Conservation (phyloP, 23 tunicate genomes). For the Trididemnum nubilum region DNA sequence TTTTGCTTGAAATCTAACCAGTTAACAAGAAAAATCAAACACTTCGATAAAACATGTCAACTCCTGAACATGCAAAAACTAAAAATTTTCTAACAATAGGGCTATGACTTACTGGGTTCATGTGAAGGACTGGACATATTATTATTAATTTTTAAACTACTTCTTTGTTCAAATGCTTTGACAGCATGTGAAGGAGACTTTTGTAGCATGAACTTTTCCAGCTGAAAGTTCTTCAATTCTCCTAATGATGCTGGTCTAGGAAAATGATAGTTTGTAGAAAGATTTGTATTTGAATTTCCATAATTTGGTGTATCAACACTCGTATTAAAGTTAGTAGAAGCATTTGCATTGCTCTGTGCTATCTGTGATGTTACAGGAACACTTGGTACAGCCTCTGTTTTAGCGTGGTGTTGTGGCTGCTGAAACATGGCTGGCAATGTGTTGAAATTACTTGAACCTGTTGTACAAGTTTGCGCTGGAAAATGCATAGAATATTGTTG, state of each 20-base stretch:
- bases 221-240: neutral
- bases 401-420: neutral
- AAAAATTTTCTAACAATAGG: too few species aligned
- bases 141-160: too few species aligned
- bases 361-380: too few species aligned
- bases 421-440: neutral
- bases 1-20: too few species aligned
- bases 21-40: too few species aligned
- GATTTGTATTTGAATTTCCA: neutral
- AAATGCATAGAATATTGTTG: neutral
- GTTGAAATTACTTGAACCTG: neutral
- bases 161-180: neutral
- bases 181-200: neutral
- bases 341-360: too few species aligned
- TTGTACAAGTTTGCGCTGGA: neutral
- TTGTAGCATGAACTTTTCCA: neutral
- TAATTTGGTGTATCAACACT: neutral
- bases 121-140: too few species aligned
- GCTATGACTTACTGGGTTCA: too few species aligned
- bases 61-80: too few species aligned
- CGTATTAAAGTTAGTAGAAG: too few species aligned
- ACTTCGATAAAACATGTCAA: too few species aligned
- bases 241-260: slow-evolving; percentile 32
- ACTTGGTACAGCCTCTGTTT: neutral
- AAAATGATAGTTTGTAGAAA: neutral